Conservation (phyloP, 2,888 invertebrate genomes). For the Tetragonisca angustula region DNA sequence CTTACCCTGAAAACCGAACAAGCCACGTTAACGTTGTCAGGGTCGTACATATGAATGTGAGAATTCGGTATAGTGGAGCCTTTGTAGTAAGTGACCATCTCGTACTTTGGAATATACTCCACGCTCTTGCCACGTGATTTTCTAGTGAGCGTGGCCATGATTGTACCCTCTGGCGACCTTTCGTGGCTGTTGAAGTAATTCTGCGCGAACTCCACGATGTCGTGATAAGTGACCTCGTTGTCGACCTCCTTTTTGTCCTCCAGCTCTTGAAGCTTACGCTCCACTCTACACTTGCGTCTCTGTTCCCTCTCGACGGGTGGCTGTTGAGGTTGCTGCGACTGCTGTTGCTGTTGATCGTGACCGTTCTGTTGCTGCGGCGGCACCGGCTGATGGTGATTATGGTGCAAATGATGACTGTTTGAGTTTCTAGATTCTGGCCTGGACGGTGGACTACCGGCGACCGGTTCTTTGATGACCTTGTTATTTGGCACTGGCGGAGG, state of each 20-base stretch:
- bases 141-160: constrained; percentile 93
- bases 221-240: constrained; percentile 87
- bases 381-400: constrained; percentile 71
- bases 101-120: constrained; percentile 94
- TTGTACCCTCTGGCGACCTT: constrained; percentile 93
- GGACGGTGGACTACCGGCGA: constrained; percentile 74
- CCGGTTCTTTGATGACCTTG: constrained; percentile 77
- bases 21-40: constrained; percentile 95
- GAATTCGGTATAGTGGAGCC: constrained; percentile 95
- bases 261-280: constrained; percentile 93
- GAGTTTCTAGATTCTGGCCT: constrained; percentile 76
- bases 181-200: constrained; percentile 96
- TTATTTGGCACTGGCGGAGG: constrained; percentile 76
- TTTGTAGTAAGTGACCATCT: constrained; percentile 96
- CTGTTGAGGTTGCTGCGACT: constrained; percentile 68
- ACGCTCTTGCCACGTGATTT: constrained; percentile 90
- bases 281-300: constrained; percentile 93
- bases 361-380: constrained; percentile 74
- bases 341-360: constrained; percentile 66
- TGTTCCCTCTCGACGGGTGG: constrained; percentile 89
- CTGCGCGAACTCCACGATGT: constrained; percentile 97
- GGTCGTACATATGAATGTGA: constrained; percentile 97
- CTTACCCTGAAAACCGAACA: constrained; percentile 95
- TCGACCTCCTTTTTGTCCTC: constrained; percentile 86
- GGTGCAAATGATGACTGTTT: constrained; percentile 64